Conservation (phyloP, 2,113 vertebrate species). For the Rallus limicola region DNA sequence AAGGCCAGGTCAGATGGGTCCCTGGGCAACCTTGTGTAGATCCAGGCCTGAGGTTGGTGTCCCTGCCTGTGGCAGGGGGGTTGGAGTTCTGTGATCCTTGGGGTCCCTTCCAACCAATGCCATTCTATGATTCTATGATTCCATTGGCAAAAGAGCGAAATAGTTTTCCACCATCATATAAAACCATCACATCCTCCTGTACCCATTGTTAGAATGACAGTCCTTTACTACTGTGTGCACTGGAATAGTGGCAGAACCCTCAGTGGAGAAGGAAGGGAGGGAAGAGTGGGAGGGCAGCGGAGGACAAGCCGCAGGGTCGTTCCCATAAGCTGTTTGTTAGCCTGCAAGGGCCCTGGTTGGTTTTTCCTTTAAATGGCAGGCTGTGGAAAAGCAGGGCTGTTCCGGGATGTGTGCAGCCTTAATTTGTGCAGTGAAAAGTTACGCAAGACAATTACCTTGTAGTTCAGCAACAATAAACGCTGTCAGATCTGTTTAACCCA, state of each 20-base stretch:
- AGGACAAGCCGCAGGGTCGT: background rate
- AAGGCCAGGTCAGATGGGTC: too few relatives aligned
- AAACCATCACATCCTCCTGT: background rate
- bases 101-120: too few relatives aligned
- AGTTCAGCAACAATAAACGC: slow-evolving; percentile 19
- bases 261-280: background rate
- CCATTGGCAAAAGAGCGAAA: background rate
- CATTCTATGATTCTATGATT: too few relatives aligned
- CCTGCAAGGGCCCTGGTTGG: background rate
- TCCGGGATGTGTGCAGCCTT: slow-evolving; percentile 4
- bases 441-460: slow-evolving; percentile 55
- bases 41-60: too few relatives aligned
- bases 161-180: background rate
- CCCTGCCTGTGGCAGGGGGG: too few relatives aligned
- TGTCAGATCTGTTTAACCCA: slow-evolving; percentile 30
- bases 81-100: too few relatives aligned
- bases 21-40: too few relatives aligned
- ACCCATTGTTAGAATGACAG: background rate
- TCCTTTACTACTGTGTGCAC: background rate
- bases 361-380: slow-evolving; percentile 16
- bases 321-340: background rate
- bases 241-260: background rate
- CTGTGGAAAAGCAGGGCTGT: slow-evolving; percentile 10
- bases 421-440: slow-evolving; percentile 49
- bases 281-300: background rate